Percentiles rank a stretch among this genome's conserved stretches.
phyloP scores from a whole-genome alignment of 2,888 invertebrate species.

The Phortica magna region DNA sequence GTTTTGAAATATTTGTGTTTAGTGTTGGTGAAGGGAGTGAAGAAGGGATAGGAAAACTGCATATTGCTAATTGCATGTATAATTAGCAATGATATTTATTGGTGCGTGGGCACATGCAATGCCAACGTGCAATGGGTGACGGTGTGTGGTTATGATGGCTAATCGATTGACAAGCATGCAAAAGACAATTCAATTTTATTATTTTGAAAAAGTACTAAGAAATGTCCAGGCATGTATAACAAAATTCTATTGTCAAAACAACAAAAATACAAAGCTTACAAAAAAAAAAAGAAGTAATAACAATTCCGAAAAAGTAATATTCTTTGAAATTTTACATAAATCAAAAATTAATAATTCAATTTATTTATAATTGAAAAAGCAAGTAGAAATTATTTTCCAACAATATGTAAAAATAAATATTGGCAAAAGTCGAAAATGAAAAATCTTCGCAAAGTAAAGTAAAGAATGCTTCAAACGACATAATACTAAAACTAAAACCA shows the following conservation, averaged over 20 bases:
- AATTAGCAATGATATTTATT: background rate
- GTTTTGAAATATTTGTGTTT: slow-evolving; percentile 55
- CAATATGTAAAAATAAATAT: background rate
- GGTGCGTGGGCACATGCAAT: background rate
- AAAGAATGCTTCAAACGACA: background rate
- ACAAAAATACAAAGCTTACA: background rate
- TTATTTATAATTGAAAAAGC: slow-evolving; percentile 5
- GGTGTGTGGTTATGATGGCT: too few relatives aligned
- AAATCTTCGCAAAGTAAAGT: background rate
- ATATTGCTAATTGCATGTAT: slow-evolving; percentile 15
- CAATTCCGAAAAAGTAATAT: background rate
- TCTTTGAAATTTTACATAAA: background rate
- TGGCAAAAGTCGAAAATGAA: background rate
- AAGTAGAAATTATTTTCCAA: background rate
- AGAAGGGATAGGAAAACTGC: background rate
- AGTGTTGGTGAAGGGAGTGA: background rate
- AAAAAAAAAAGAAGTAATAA: background rate
- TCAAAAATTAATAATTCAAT: slow-evolving; percentile 17
- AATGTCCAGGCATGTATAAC: too few relatives aligned
- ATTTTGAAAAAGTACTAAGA: too few relatives aligned
- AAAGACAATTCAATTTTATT: too few relatives aligned
- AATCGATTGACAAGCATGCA: too few relatives aligned
- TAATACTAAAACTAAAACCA: background rate
- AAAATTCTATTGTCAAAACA: background rate
- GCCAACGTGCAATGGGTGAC: too few relatives aligned